Base-by-base conservation (phyloP, 2,888 invertebrate species). In the Embidobia sp. region DNA sequence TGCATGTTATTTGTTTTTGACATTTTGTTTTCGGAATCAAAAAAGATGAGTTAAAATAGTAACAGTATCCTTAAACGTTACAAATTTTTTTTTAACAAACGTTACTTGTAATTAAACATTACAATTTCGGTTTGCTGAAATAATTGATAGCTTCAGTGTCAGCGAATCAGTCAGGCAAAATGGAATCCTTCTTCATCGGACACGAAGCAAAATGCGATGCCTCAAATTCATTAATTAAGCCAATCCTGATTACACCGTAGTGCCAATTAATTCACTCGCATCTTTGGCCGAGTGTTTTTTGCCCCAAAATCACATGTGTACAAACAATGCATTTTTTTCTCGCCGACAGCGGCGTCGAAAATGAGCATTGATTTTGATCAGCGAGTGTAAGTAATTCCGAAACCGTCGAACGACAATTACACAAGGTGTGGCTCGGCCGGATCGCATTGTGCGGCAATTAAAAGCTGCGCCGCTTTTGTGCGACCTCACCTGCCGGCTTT, bases 401-500 rank as follows among this genome's bases (percentile, higher is more conserved):
- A 70, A 73, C 49, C 75, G 72, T 37, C 59, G 55, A 46, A 67
- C 55, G 53, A 79, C 69, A 78, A 85, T 81, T 79, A 78, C 81
- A 70, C 79, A 83, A 87, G 87, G 87, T 87, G 88, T 87, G 86
- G 84, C 84, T 77, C 74, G 79, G 69, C 64, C 78, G 78, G 79
- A 76, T 51, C 77, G 63, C 80, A 85, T 89, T 89, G 88, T 89
- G 76, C 79, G 66, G 86, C 86, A 89, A 89, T 89, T 89, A 89
- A 89, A 88, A 86, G 85, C 85, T 82, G 80, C 84, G 81, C 79
- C 78, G 72, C 79, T 81, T 83, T 86, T 85, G 85, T 85, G 27
- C 40, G 69, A 75, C 83, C 82, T 82, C 88, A 88, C 88, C 88
- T 88, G 88, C 87, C 78, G 67, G 79, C 79, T 82, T 85, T 86